Conservation (phyloP, 2,113 vertebrate genomes). For the Brachyistius frenatus region DNA sequence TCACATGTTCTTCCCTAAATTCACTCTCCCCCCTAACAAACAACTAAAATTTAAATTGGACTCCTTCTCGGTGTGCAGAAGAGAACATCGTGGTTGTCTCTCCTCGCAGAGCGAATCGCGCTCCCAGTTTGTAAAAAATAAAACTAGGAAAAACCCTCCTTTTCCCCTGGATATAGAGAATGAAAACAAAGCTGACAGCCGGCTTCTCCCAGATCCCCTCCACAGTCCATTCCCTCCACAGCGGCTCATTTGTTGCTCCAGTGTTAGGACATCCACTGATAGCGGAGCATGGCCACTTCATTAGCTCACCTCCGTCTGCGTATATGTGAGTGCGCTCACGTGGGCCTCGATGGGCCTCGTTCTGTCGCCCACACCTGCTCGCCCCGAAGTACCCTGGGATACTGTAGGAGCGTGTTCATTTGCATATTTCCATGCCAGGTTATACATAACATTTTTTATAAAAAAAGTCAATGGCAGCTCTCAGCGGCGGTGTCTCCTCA, state of each 20-base stretch:
- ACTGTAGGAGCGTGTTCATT: conserved; percentile 51
- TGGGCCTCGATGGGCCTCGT: conserved; percentile 49
- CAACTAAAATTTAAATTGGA: conserved; percentile 45
- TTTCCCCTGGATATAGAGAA: conserved; percentile 44
- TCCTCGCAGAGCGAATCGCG: conserved; percentile 17
- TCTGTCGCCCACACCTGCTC: conserved; percentile 63
- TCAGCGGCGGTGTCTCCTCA: conserved; percentile 28
- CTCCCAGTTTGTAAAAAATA: conserved; percentile 41
- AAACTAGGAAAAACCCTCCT: conserved; percentile 28
- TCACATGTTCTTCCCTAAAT: conserved; percentile 25
- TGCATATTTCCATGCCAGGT: conserved; percentile 66
- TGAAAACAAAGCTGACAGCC: conserved; percentile 54
- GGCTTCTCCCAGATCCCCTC: conserved; percentile 4
- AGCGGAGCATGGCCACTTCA: conserved; percentile 71
- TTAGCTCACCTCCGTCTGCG: conserved; percentile 63
- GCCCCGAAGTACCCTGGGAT: conserved; percentile 58
- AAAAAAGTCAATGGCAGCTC: conserved; percentile 53
- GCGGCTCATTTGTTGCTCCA: conserved; percentile 72
- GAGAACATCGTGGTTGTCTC: not conserved
- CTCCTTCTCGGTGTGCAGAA: conserved; percentile 14
- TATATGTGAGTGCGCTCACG: conserved; percentile 19
- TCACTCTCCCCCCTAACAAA: conserved; percentile 10
- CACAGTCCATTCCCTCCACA: conserved; percentile 30
- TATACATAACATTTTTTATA: conserved; percentile 31
- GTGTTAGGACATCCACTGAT: conserved; percentile 59